These are phyloP conservation scores for Scaptomyza pallida DNA, from an alignment of 1,140 invertebrate genomes.

Conservation along the genomic window DNA sequence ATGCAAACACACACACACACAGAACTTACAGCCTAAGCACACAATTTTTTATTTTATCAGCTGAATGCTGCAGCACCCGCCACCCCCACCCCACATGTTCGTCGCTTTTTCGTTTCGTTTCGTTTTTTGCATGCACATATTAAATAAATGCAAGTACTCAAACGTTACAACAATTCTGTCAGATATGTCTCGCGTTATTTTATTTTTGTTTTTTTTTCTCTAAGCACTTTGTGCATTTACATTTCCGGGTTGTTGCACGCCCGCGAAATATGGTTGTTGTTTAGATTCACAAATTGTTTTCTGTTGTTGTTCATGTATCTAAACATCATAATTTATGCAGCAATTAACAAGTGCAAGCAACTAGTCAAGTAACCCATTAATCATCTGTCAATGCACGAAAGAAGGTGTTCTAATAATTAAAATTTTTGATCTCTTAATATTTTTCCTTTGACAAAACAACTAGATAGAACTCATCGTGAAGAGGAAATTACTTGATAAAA, in stretches of 20 bases:
- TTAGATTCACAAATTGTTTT: slow-evolving; percentile 7
- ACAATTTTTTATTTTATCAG: slow-evolving; percentile 81
- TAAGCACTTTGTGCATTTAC: slow-evolving; percentile 36
- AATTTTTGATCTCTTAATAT: too few relatives aligned
- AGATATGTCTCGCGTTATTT: slow-evolving; percentile 37
- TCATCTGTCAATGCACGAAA: slow-evolving; percentile 10
- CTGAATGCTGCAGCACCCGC: slow-evolving; percentile 49
- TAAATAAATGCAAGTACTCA: slow-evolving; percentile 66
- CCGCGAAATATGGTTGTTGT: slow-evolving; percentile 22
- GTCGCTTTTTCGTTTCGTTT: slow-evolving; percentile 69
- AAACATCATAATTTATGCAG: slow-evolving; percentile 48
- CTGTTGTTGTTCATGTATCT: slow-evolving; percentile 6
- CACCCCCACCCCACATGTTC: slow-evolving; percentile 23
- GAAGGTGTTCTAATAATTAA: too few relatives aligned
- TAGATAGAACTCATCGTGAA: too few relatives aligned
- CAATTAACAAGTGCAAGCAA: slow-evolving; percentile 30
- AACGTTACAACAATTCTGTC: slow-evolving; percentile 42
- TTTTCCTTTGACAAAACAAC: too few relatives aligned
- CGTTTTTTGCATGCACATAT: slow-evolving; percentile 79
- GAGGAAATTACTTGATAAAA: too few relatives aligned
- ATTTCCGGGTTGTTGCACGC: slow-evolving; percentile 57
- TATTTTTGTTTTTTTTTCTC: slow-evolving; percentile 20
- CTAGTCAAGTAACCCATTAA: slow-evolving; percentile 20
- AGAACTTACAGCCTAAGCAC: slow-evolving; percentile 24
- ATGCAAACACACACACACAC: too few relatives aligned